Evolutionary conservation across 2,888 invertebrate species (phyloP), one percentile per base, ranked within the genome.

Genomic region (Ochropleura leucogaster): DNA sequence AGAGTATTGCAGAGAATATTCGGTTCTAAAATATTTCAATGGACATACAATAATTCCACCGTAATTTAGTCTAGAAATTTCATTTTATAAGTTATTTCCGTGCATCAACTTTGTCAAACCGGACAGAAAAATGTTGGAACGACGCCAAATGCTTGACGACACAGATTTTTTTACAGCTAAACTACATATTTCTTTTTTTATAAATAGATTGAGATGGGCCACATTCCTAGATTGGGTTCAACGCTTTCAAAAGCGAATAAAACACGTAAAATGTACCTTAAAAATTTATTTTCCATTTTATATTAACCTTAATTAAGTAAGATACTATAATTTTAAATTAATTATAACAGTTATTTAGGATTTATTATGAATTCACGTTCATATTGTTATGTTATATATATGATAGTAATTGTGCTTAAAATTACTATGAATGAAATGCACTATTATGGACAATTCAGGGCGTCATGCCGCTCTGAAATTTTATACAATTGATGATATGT

Each of bases 381-480:
- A 91, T 90, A 89, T 91, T 91, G 87, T 89, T 91, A 93, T 90
- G 91, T 91, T 93, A 94, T 90, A 95, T 73, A 81, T 74, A 92
- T 85, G 85, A 85, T 82, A 85, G 68, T 91, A 89, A 90, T 96
- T 96, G 95, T 96, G 96, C 95, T 95, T 95, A 95, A 89, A 90
- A 94, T 93, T 94, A 95, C 91, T 92, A 90, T 90, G 91, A 93
- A 94, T 95, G 95, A 96, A 96, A 96, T 96, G 95, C 95, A 95
- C 95, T 95, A 93, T 91, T 88, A 85, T 94, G 95, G 96, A 96
- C 94, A 93, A 91, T 90, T 91, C 91, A 91, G 91, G 89, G 90
- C 91, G 87, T 83, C 74, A 87, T 69, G 78, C 71, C 80, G 69
- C 89, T 89, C 90, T 88, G 88, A 89, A 88, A 80, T 83, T 74